Evolutionary conservation across 2,888 invertebrate genomes (phyloP).

Genomic region (Tuberolachnus salignus): DNA sequence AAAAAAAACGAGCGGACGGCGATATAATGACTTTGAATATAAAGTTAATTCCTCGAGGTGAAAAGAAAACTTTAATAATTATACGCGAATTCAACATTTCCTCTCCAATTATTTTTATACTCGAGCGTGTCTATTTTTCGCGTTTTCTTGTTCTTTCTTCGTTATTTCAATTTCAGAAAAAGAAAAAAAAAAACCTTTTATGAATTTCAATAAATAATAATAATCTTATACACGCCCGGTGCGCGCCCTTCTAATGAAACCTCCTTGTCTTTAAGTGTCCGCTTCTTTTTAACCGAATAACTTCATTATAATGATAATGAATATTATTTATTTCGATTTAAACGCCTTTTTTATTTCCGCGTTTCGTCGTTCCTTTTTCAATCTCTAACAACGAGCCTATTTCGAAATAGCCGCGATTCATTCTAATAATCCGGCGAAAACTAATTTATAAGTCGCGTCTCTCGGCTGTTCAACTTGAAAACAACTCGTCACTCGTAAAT

Average conservation of each 20-base stretch:
- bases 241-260: background rate
- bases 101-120: constrained; percentile 20
- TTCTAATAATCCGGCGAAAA: background rate
- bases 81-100: background rate
- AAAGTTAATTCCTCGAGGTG: constrained; percentile 4
- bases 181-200: too few species aligned
- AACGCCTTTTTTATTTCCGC: too few species aligned
- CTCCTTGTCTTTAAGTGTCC: background rate
- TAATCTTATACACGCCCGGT: background rate
- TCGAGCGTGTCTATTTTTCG: background rate
- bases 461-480: background rate
- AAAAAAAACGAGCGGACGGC: background rate
- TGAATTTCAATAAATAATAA: constrained; percentile 1
- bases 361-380: too few species aligned
- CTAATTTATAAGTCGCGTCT: background rate
- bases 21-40: constrained; percentile 20
- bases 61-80: constrained; percentile 29
- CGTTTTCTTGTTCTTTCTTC: background rate
- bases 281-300: background rate
- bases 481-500: too few species aligned
- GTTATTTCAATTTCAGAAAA: background rate
- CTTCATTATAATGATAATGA: background rate
- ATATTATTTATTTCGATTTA: background rate
- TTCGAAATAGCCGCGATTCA: too few species aligned
- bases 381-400: too few species aligned